Base-by-base conservation (phyloP, 2,797 vertebrate genomes). In the Poeciliopsis gracilis region DNA sequence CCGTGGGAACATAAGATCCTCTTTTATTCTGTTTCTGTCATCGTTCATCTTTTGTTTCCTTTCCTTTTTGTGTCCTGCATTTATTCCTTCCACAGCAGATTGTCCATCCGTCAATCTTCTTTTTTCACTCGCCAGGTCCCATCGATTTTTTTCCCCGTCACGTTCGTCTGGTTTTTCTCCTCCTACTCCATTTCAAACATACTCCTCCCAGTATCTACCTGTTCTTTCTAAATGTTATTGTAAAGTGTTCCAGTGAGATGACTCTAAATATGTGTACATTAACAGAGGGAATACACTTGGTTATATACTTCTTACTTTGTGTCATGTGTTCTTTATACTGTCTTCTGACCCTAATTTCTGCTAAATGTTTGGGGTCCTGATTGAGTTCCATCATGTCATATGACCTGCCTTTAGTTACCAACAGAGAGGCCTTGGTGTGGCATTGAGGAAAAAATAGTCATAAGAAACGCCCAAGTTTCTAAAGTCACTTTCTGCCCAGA, bases 181-280 rank as follows among this genome's bases (percentile, higher is more conserved):
- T 84, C 84, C 80, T 78, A 83, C 71, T 85, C 86, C 84, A 91
- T 93, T 87, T 77, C 86, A 81, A 86, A 66, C 90, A 92, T 91
- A 86, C 88, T 89, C 91, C 90, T 89, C 94, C 93, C 94, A 90
- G 91, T 94, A 94, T 93, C 95, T 94, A 92, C 95, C 94, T 96
- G 95, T 96, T 96, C 95, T 96, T 96, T 96, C 94, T 96, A 95
- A 96, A 95, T 96, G 96, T 96, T 96, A 96, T 95, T 96, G 96
- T 96, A 96, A 96, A 96, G 95, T 96, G 96, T 96, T 96, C 92
- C 94, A 95, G 96, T 96, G 95, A 96, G 94, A 96, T 96, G 94
- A 96, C 92, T 96, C 95, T 95, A 95, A 96, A 96, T 96, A 95
- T 95, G 96, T 96, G 96, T 96, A 96, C 95, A 96, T 96, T 96